Conservation (phyloP, 2,888 invertebrate species). For the Mantis religiosa region DNA sequence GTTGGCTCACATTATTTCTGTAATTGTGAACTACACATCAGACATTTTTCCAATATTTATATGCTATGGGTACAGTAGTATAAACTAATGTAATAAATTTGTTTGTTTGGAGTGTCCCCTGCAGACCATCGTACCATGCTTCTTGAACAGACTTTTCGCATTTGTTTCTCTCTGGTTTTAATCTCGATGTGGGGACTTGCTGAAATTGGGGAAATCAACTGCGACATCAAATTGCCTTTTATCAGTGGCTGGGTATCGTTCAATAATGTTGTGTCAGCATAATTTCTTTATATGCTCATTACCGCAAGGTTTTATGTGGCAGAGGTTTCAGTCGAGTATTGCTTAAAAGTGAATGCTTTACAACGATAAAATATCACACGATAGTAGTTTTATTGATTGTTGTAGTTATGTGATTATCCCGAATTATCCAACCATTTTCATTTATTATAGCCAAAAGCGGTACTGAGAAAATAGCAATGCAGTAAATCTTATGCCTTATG, state of each 20-base stretch:
- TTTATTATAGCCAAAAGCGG: too few species aligned
- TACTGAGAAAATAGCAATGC: too few species aligned
- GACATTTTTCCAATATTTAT: not conserved
- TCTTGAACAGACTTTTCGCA: not conserved
- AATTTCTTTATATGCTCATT: not conserved
- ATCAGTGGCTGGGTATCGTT: not conserved
- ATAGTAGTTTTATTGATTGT: too few species aligned
- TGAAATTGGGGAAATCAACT: conserved; percentile 8
- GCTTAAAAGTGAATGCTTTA: too few species aligned
- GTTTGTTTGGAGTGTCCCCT: too few species aligned
- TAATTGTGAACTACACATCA: not conserved
- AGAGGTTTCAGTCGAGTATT: too few species aligned
- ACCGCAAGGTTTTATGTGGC: not conserved
- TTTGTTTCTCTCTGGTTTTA: conserved; percentile 7
- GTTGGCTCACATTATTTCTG: not conserved
- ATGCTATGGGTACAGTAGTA: too few species aligned
- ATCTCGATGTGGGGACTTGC: conserved; percentile 5
- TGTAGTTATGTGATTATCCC: too few species aligned
- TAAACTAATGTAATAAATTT: too few species aligned
- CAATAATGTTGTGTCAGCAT: not conserved
- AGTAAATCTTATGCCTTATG: too few species aligned
- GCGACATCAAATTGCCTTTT: not conserved
- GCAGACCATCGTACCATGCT: not conserved
- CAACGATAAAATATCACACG: too few species aligned
- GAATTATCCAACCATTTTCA: too few species aligned